Percentiles rank a stretch among this genome's conserved stretches.
phyloP scores from a whole-genome alignment of 2,113 vertebrate genomes.

The Gnathonemus longibarbis region DNA sequence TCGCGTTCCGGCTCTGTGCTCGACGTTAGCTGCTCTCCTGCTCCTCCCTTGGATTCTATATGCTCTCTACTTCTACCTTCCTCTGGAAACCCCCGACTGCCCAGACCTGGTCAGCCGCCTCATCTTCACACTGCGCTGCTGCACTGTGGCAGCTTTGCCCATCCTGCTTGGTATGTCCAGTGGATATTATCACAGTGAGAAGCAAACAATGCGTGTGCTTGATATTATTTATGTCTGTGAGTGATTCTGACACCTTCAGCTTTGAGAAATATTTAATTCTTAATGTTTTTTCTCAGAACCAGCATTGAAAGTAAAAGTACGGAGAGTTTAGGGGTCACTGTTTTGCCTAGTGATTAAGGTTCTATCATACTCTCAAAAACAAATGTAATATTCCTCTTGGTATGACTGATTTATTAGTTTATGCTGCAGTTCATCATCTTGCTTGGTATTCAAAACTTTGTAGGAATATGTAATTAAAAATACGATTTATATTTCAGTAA shows the following conservation, averaged over 20 bases:
- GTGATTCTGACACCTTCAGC: background rate
- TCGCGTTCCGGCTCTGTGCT: slow-evolving; percentile 49
- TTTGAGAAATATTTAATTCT: background rate
- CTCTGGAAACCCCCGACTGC: slow-evolving; percentile 49
- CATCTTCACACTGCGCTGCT: slow-evolving; percentile 56
- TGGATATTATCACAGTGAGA: background rate
- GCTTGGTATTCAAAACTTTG: background rate
- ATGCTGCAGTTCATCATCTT: background rate
- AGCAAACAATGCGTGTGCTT: background rate
- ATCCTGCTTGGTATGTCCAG: slow-evolving; percentile 55
- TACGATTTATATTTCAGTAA: background rate
- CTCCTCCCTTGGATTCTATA: slow-evolving; percentile 54
- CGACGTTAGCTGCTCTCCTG: slow-evolving; percentile 53
- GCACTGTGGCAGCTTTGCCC: slow-evolving; percentile 53
- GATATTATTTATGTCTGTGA: background rate
- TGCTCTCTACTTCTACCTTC: slow-evolving; percentile 55
- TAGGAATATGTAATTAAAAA: background rate
- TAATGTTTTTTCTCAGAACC: background rate
- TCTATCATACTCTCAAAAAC: background rate
- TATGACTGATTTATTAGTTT: background rate
- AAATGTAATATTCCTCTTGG: background rate
- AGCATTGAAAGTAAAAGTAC: background rate
- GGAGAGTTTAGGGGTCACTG: background rate
- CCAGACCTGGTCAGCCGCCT: slow-evolving; percentile 52
- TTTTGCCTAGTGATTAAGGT: background rate